Evolutionary conservation across 2,888 invertebrate species (phyloP).

Genomic region (Teleiodes luculella): DNA sequence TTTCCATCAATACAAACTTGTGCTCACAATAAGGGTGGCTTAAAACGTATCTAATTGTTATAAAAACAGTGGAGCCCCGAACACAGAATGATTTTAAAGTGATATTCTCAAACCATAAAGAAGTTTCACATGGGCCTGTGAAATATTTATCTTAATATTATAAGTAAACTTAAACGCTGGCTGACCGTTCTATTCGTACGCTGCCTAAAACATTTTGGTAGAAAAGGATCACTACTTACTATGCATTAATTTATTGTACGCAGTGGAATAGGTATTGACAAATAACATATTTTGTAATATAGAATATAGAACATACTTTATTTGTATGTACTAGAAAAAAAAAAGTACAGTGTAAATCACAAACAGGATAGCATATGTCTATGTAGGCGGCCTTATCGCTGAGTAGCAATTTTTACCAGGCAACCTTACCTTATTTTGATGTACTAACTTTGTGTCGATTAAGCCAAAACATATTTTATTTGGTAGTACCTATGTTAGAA

Average conservation of each 20-base stretch:
- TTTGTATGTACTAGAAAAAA: too few relatives aligned
- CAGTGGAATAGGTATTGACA: not conserved
- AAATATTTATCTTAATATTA: conserved; percentile 79
- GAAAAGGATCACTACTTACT: not conserved
- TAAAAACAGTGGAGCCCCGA: conserved; percentile 63
- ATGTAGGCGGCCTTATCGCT: too few relatives aligned
- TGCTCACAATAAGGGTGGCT: conserved; percentile 64
- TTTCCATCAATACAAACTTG: conserved; percentile 54
- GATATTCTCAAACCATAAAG: conserved; percentile 76
- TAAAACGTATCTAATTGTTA: conserved; percentile 74
- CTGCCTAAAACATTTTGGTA: conserved; percentile 25
- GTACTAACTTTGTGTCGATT: too few relatives aligned
- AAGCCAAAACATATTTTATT: too few relatives aligned
- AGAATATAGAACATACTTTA: too few relatives aligned
- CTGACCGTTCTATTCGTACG: conserved; percentile 16
- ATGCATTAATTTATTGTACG: not conserved
- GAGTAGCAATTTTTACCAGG: too few relatives aligned
- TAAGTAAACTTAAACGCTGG: conserved; percentile 71
- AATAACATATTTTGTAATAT: not conserved
- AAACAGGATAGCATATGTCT: too few relatives aligned
- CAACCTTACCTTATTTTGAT: too few relatives aligned
- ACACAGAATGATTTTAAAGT: conserved; percentile 73
- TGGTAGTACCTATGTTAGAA: too few relatives aligned
- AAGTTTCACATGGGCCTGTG: conserved; percentile 74
- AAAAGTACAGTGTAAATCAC: too few relatives aligned